phyloP scores from a whole-genome alignment of 2,113 vertebrate genomes.

The Centrocercus urophasianus region DNA sequence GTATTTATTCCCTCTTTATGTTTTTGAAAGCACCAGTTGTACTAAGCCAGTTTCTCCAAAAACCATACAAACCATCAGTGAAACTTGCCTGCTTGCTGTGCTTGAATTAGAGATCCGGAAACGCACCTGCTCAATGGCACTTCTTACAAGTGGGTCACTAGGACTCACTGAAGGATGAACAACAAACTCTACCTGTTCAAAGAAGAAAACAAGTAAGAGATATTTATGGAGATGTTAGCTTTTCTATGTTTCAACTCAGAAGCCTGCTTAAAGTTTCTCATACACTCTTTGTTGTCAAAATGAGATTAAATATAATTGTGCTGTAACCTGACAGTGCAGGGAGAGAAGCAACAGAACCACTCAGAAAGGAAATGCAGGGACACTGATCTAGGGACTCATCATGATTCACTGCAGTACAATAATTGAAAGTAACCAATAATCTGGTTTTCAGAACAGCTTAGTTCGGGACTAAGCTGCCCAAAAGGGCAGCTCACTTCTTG shows the following conservation, averaged over 20 bases:
- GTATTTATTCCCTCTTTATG: not conserved
- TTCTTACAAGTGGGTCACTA: constrained; percentile 85
- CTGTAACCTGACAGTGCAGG: not conserved
- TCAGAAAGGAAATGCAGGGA: not conserved
- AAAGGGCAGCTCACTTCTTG: not conserved
- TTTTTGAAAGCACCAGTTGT: not conserved
- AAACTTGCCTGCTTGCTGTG: constrained; percentile 83
- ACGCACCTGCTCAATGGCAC: constrained; percentile 92
- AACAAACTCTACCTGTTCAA: constrained; percentile 87
- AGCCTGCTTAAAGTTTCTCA: not conserved
- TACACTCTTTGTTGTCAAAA: not conserved
- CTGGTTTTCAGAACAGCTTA: not conserved
- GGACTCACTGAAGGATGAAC: constrained; percentile 93
- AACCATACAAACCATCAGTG: not conserved
- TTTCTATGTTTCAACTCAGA: not conserved
- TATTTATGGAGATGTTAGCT: not conserved
- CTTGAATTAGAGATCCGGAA: constrained; percentile 93
- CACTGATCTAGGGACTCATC: constrained; percentile 3
- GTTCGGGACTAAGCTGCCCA: not conserved
- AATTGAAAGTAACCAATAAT: not conserved
- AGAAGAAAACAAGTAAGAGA: not conserved
- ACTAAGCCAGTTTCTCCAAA: not conserved
- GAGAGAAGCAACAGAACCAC: not conserved
- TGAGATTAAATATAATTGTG: not conserved
- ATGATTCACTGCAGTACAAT: not conserved